Evolutionary conservation across 37 sponge, comb jelly and placozoan species (phyloP).

Genomic region (Geodia barretti): DNA sequence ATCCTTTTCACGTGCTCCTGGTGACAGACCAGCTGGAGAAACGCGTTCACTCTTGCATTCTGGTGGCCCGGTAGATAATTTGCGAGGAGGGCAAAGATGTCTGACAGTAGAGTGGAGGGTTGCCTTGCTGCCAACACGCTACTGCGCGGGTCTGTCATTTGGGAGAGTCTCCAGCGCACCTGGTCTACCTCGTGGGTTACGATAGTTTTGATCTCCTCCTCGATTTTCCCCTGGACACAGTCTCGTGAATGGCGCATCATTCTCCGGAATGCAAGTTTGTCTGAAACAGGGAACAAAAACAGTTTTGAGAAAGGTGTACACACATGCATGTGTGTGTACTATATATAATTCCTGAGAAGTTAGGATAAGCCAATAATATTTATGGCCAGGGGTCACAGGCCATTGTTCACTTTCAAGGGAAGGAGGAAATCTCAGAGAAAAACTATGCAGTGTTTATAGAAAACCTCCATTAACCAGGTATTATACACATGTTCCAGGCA

Average conservation of each 20-base stretch:
- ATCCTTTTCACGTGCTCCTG: slow-evolving; percentile 5
- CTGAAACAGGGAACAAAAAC: not conserved
- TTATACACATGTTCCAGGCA: no score
- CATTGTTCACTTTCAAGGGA: no score
- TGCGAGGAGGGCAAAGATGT: slow-evolving; percentile 11
- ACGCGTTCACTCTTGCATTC: slow-evolving; percentile 13
- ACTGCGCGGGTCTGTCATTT: slow-evolving; percentile 9
- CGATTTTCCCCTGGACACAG: not conserved
- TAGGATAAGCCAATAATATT: no score
- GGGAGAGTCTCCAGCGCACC: slow-evolving; percentile 16
- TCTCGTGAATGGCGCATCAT: not conserved
- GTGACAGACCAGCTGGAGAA: slow-evolving; percentile 18
- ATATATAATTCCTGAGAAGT: no score
- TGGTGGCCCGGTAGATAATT: slow-evolving; percentile 3
- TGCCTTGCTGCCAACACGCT: slow-evolving; percentile 23
- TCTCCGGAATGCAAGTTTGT: slow-evolving; percentile 23
- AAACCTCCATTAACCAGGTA: no score
- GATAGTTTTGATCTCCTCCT: slow-evolving; percentile 5
- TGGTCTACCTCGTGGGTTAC: slow-evolving; percentile 23
- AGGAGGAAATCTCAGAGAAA: no score
- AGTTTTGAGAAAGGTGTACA: no score
- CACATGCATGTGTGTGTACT: no score
- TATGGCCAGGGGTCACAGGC: no score
- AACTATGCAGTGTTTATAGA: no score
- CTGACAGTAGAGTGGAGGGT: slow-evolving; percentile 15